Evolutionary conservation across 2,888 invertebrate genomes (phyloP).

Genomic region (Drosophila algonquin): DNA sequence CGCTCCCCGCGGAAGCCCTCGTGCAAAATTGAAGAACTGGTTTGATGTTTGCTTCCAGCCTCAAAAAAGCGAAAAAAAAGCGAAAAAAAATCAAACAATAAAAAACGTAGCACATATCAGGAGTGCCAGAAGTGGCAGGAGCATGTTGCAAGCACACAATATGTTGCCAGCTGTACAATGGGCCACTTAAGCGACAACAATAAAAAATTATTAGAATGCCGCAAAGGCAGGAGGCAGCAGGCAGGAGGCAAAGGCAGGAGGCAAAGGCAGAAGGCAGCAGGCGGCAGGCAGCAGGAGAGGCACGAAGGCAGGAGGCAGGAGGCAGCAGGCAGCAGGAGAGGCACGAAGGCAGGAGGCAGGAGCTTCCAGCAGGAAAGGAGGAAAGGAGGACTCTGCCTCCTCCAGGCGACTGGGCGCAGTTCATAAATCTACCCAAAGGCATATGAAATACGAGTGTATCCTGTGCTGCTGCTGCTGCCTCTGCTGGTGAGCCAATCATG

Average conservation of each 20-base stretch:
- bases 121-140: constrained; percentile 45
- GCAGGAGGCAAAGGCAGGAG: constrained; percentile 11
- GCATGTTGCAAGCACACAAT: constrained; percentile 55
- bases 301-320: constrained; percentile 10
- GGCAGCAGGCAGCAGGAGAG: constrained; percentile 14
- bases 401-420: constrained; percentile 52
- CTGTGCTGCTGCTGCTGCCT: constrained; percentile 41
- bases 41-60: not conserved
- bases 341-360: constrained; percentile 8
- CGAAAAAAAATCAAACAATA: constrained; percentile 12
- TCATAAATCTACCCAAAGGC: constrained; percentile 75
- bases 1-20: not conserved
- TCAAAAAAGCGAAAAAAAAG: constrained; percentile 11
- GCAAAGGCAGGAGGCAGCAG: constrained; percentile 58
- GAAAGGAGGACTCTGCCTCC: constrained; percentile 38
- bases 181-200: constrained; percentile 76
- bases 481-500: constrained; percentile 66
- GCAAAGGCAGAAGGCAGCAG: too few species aligned
- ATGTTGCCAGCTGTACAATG: constrained; percentile 76
- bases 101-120: constrained; percentile 25
- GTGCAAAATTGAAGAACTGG: constrained; percentile 26
- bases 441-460: constrained; percentile 77
- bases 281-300: not conserved
- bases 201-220: constrained; percentile 77
- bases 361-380: constrained; percentile 9